These are phyloP conservation scores for Uria aalge DNA, from an alignment of 2,113 vertebrate species.

Conservation along the genomic window DNA sequence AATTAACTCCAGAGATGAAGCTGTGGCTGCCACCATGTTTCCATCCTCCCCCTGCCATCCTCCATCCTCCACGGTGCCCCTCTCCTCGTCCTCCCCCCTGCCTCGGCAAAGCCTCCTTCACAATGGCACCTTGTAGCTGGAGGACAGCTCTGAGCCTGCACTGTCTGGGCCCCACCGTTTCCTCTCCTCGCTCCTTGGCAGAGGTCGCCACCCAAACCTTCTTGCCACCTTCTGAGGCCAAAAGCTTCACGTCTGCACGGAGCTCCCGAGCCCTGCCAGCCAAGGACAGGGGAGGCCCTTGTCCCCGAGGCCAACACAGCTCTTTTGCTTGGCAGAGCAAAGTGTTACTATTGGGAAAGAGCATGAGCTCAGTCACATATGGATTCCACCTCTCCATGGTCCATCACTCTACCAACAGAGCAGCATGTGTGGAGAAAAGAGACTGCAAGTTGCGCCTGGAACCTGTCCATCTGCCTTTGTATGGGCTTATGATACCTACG, in stretches of 20 bases:
- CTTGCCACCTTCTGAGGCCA: slow-evolving; percentile 34
- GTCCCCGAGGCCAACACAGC: slow-evolving; percentile 46
- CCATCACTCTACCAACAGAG: slow-evolving; percentile 49
- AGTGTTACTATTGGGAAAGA: slow-evolving; percentile 53
- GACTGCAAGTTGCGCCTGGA: slow-evolving; percentile 7
- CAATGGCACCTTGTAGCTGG: slow-evolving; percentile 42
- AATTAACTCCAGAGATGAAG: not conserved
- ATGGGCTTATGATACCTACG: not conserved
- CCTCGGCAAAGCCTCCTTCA: not conserved
- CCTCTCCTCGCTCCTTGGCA: slow-evolving; percentile 31
- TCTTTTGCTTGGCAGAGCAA: slow-evolving; percentile 45
- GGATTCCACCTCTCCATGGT: slow-evolving; percentile 45
- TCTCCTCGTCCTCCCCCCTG: not conserved
- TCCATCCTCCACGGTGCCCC: not conserved
- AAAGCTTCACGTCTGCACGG: not conserved
- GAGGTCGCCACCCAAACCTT: slow-evolving; percentile 8
- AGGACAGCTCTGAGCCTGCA: slow-evolving; percentile 16
- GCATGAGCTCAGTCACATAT: slow-evolving; percentile 51
- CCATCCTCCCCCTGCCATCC: not conserved
- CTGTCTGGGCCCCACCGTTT: slow-evolving; percentile 5
- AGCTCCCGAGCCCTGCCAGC: slow-evolving; percentile 34
- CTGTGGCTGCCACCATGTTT: not conserved
- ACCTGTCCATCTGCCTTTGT: not conserved
- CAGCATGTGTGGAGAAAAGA: not conserved
- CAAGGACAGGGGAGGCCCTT: slow-evolving; percentile 59